A percentile compares a stretch with the other conserved stretches of the same genome.
Conservation (phyloP, 2,113 vertebrate genomes). For the Xenopus laevis region DNA sequence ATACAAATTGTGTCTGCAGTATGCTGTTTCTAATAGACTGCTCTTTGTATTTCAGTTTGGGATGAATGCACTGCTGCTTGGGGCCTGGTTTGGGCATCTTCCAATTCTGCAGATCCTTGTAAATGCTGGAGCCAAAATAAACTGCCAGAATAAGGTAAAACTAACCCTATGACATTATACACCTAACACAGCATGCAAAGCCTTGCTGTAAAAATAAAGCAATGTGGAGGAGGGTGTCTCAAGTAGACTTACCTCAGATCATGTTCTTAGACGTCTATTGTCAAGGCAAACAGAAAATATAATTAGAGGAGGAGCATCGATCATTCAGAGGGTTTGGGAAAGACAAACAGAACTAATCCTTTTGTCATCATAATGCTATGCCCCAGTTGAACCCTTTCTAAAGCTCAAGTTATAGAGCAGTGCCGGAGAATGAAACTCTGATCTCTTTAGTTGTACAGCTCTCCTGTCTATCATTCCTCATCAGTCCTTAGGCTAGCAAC, state of each 20-base stretch:
- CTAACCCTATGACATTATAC: background rate
- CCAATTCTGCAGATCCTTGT: constrained; percentile 78
- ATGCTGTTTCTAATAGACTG: too few species aligned
- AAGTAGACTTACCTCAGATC: background rate
- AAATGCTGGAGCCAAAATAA: constrained; percentile 78
- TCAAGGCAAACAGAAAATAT: background rate
- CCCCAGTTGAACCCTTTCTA: too few species aligned
- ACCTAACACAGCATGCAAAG: background rate
- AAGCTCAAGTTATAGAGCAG: too few species aligned
- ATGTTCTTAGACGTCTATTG: background rate
- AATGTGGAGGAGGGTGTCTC: background rate
- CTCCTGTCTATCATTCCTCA: too few species aligned
- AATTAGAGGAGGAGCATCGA: too few species aligned
- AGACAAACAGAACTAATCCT: too few species aligned
- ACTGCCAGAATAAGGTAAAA: constrained; percentile 76
- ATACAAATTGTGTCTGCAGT: too few species aligned
- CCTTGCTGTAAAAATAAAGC: background rate
- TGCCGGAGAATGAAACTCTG: too few species aligned
- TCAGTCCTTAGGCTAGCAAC: too few species aligned
- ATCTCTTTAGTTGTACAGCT: too few species aligned
- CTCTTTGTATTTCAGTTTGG: constrained; percentile 70
- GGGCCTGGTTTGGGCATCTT: constrained; percentile 87
- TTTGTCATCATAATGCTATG: too few species aligned
- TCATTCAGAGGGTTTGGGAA: too few species aligned
- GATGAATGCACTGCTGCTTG: constrained; percentile 83